These are phyloP conservation scores for Thaleichthys pacificus DNA, from an alignment of 2,797 vertebrate genomes.

Conservation along the genomic window DNA sequence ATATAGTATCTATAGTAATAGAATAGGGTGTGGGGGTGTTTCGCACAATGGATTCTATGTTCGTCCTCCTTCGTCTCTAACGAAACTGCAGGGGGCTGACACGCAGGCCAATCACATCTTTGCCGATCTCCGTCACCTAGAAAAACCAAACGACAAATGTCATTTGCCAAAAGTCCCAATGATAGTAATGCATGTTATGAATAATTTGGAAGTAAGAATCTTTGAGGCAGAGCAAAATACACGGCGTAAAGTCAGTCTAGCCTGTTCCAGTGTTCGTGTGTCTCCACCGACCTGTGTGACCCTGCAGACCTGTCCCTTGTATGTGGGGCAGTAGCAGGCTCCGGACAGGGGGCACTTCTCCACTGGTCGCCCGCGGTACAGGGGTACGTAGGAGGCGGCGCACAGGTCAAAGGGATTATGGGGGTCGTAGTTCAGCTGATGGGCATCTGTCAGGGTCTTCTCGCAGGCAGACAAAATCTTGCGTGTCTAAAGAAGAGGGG, in stretches of 20 bases:
- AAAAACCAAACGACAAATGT: slow-evolving; percentile 20
- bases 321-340: slow-evolving; percentile 90
- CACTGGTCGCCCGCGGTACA: slow-evolving; percentile 92
- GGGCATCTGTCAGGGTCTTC: slow-evolving; percentile 87
- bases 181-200: no score
- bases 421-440: slow-evolving; percentile 94
- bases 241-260: no score
- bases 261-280: no score
- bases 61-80: slow-evolving; percentile 52
- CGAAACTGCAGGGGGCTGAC: slow-evolving; percentile 97
- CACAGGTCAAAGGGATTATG: slow-evolving; percentile 99
- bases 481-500: slow-evolving; percentile 78
- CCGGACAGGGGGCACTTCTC: slow-evolving; percentile 96
- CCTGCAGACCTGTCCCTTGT: slow-evolving; percentile 93
- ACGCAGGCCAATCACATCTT: slow-evolving; percentile 92
- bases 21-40: slow-evolving; percentile 32
- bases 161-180: neutral
- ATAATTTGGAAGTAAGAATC: no score
- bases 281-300: slow-evolving; percentile 83
- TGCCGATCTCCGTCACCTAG: slow-evolving; percentile 94
- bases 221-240: no score
- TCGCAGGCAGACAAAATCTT: slow-evolving; percentile 96
- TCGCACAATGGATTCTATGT: slow-evolving; percentile 14
- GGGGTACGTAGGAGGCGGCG: slow-evolving; percentile 87
- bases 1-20: slow-evolving; percentile 12